Percentiles rank a stretch among this genome's conserved stretches.
Conservation (phyloP, 2,888 invertebrate genomes). For the Automeris io region DNA sequence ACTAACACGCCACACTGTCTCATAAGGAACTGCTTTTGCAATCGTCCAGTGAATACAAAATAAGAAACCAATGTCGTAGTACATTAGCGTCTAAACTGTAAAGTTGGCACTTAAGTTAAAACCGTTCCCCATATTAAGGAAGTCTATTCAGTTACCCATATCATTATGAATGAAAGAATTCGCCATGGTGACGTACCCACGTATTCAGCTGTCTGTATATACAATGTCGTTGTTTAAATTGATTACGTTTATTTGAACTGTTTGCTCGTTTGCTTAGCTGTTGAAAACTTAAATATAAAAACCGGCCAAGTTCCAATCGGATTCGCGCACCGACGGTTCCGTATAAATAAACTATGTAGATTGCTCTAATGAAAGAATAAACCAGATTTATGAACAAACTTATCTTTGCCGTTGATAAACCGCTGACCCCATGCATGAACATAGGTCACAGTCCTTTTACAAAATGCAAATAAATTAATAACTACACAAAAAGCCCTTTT, state of each 20-base stretch:
- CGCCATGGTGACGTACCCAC: neutral
- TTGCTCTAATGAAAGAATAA: too few species aligned
- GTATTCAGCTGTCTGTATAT: neutral
- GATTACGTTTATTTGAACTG: constrained; percentile 46
- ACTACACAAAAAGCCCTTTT: too few species aligned
- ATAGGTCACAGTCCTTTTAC: too few species aligned
- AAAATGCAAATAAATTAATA: too few species aligned
- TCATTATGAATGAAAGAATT: neutral
- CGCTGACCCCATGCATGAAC: too few species aligned
- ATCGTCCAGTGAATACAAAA: constrained; percentile 37
- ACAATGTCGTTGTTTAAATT: constrained; percentile 13
- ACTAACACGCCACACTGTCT: constrained; percentile 30
- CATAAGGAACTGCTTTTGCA: constrained; percentile 44
- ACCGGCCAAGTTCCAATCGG: constrained; percentile 20
- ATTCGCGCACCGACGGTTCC: too few species aligned
- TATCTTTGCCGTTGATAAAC: too few species aligned
- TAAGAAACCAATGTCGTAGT: constrained; percentile 25
- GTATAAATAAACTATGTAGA: too few species aligned
- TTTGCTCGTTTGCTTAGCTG: neutral
- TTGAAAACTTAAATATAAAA: constrained; percentile 16
- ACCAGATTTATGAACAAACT: too few species aligned
- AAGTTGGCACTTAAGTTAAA: neutral
- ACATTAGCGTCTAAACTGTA: constrained; percentile 8
- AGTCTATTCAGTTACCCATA: neutral
- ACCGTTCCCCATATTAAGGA: neutral